phyloP scores from a whole-genome alignment of 2,888 invertebrate genomes.

The Periphyllus acericola region DNA sequence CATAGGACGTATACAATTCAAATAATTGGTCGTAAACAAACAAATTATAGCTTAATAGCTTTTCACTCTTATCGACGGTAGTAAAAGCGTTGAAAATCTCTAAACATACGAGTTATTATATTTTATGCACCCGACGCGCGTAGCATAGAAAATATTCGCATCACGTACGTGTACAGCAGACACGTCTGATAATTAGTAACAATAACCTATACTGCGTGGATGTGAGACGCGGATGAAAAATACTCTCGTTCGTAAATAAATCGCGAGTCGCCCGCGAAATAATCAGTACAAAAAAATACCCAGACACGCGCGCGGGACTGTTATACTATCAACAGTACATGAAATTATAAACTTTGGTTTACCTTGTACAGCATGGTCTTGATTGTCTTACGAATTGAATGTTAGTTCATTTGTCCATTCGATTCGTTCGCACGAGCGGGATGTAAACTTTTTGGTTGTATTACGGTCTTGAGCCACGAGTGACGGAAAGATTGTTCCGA shows the following conservation, averaged over 20 bases:
- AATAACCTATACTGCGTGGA: no score
- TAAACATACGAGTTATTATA: not conserved
- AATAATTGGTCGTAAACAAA: not conserved
- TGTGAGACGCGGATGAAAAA: no score
- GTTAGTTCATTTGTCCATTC: not conserved
- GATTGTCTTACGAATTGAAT: not conserved
- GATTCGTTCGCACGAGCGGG: not conserved
- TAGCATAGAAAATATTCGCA: no score
- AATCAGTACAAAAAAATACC: not conserved
- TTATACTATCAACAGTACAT: not conserved
- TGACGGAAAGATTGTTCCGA: not conserved
- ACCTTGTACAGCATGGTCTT: slow-evolving; percentile 11
- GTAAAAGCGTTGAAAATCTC: not conserved
- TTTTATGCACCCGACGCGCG: not conserved
- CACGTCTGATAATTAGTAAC: no score
- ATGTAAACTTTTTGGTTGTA: not conserved
- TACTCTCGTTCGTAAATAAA: no score
- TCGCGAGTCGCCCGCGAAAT: not conserved
- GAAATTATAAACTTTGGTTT: not conserved
- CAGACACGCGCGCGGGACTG: not conserved
- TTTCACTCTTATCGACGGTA: not conserved
- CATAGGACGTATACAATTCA: not conserved
- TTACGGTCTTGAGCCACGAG: not conserved
- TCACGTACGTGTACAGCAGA: no score
- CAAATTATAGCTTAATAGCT: not conserved